A percentile compares a stretch with the other conserved stretches of the same genome.
Conservation (phyloP, 2,888 invertebrate genomes). For the Steromphala cineraria region DNA sequence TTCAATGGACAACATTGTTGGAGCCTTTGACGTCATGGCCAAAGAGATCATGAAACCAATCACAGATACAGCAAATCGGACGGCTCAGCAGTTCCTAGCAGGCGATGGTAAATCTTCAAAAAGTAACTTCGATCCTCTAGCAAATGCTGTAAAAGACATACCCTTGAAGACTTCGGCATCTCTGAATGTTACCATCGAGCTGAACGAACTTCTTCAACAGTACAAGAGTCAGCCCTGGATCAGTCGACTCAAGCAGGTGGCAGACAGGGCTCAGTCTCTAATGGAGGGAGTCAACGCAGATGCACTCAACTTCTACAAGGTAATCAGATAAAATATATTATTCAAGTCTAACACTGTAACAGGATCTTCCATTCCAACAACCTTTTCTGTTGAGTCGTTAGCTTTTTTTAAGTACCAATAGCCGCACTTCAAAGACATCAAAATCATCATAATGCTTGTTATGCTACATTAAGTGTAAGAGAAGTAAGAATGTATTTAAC, state of each 20-base stretch:
- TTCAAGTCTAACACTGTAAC: too few relatives aligned
- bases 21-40: conserved; percentile 26
- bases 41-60: conserved; percentile 26
- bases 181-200: background rate
- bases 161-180: conserved; percentile 12
- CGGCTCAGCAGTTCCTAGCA: conserved; percentile 17
- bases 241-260: conserved; percentile 22
- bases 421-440: too few relatives aligned
- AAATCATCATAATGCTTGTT: too few relatives aligned
- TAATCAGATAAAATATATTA: too few relatives aligned
- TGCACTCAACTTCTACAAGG: conserved; percentile 32
- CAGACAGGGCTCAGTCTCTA: conserved; percentile 25
- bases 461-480: too few relatives aligned
- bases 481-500: too few relatives aligned
- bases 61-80: conserved; percentile 15
- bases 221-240: conserved; percentile 28
- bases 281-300: conserved; percentile 33
- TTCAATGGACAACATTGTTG: conserved; percentile 13
- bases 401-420: too few relatives aligned
- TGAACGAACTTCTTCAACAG: conserved; percentile 7
- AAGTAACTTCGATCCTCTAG: conserved; percentile 19
- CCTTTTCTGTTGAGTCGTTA: too few relatives aligned
- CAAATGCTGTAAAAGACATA: conserved; percentile 19
- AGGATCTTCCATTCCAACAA: too few relatives aligned
- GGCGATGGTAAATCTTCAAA: background rate